Percentiles rank a stretch among this genome's conserved stretches.
Conservation (phyloP, 2,888 invertebrate species). For the Leptinotarsa tumamoca region DNA sequence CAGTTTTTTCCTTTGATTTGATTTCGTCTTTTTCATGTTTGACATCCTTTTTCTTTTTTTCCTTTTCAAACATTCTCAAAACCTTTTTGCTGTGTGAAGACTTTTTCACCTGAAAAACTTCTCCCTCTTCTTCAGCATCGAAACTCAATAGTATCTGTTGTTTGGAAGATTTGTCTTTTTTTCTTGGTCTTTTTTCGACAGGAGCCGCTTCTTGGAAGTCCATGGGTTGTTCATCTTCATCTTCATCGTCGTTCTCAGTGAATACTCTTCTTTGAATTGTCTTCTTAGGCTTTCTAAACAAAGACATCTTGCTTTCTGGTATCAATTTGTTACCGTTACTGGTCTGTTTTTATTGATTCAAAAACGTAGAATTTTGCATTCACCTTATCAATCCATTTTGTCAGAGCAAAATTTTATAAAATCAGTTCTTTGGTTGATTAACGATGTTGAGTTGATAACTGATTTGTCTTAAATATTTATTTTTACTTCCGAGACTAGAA, state of each 20-base stretch:
- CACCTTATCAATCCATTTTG: background rate
- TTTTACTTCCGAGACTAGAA: too few relatives aligned
- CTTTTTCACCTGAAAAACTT: slow-evolving; percentile 95
- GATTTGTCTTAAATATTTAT: too few relatives aligned
- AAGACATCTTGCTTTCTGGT: slow-evolving; percentile 71
- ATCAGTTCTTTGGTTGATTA: too few relatives aligned
- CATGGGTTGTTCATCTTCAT: slow-evolving; percentile 70
- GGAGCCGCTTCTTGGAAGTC: slow-evolving; percentile 61
- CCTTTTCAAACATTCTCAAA: slow-evolving; percentile 85
- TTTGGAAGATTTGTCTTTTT: slow-evolving; percentile 66
- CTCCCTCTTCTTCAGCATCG: slow-evolving; percentile 82
- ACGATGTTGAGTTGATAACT: too few relatives aligned
- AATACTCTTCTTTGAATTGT: slow-evolving; percentile 83
- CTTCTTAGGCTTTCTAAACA: slow-evolving; percentile 90
- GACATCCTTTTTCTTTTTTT: slow-evolving; percentile 74
- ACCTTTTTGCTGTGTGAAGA: slow-evolving; percentile 93
- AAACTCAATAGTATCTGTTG: slow-evolving; percentile 82
- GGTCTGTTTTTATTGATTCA: too few relatives aligned
- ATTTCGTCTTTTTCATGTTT: slow-evolving; percentile 62
- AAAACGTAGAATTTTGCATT: too few relatives aligned
- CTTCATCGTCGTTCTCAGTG: slow-evolving; percentile 77
- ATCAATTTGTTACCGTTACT: too few relatives aligned
- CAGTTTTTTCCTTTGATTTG: slow-evolving; percentile 71
- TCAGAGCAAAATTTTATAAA: background rate
- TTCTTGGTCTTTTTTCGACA: slow-evolving; percentile 59